Evolutionary conservation across 2,888 invertebrate species (phyloP), one percentile per base, ranked within the genome.

Genomic region (Melitaea athalia): DNA sequence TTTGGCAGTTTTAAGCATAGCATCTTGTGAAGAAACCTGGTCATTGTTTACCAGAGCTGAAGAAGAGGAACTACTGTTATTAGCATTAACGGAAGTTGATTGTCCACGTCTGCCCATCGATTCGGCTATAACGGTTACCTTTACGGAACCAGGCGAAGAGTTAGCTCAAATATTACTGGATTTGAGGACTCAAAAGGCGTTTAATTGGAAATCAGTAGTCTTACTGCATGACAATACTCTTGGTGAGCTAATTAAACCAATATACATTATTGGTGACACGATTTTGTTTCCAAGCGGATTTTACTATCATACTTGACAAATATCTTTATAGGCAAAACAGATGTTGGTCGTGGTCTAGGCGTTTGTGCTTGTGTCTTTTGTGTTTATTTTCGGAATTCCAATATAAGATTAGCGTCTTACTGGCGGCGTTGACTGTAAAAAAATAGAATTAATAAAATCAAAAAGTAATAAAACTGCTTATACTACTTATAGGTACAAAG

Each of bases 11-110:
- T 93, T 97, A 71, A 95, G 96, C 53, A 89, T 97, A 60, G 95
- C 96, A n/a, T 95, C 95, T 5, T 97, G 97, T 82, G 82, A 93
- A 67, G 95, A 95, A 70, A 96, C 96, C 0, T 97, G 97, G 97
- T 91, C 93, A 8, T 88, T 97, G 63, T 96, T 94, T 82, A 92
- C 94, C 64, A 86, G 93, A 0, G 94, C 95, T 0, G 93, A 94
- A 77, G 93, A 93, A 70, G 95, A 95, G 76, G 94, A 95, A 68
- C 88, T 97, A 8, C 86, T 96, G 0, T 93, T 96, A 55, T 94
- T 97, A 72, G 96, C 96, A 0, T 92, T 97, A 71, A 96, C 97
- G 63, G 97, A 96, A 80, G 93, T 95, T 0, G 96, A 97, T 79
- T 97, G 97, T 81, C 96, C 97, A 0, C 93, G 97, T 50, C 84